Evolutionary conservation across 2,113 vertebrate genomes (phyloP), one percentile per base, ranked within the genome.

Genomic region (Phaethon lepturus): DNA sequence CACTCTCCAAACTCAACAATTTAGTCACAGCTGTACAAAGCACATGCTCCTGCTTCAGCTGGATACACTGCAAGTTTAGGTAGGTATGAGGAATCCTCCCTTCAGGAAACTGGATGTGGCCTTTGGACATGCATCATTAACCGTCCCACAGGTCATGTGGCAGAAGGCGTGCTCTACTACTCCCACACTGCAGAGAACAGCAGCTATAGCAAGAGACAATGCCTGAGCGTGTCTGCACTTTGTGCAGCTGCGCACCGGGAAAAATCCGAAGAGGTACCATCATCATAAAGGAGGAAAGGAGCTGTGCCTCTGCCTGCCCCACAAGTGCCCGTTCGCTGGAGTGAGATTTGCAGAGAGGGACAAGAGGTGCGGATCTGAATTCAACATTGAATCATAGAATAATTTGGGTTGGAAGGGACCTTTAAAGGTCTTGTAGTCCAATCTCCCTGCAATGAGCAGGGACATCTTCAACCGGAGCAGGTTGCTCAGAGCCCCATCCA

Each of bases 211-310:
- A 3, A 80, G 40, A 0, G 0, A 62, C 31, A 63, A 23, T 1
- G 0, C 25, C 33, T 7, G 6, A 40, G 28, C 0, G 0, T 9
- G 38, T 26, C 40, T 59, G 44, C 1, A 1, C 19, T 78, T 63
- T 44, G 66, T 55, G 44, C 7, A 26, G 17, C 12, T 82, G 38
- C 52, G 18, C 22, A 12, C 47, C 1, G 8, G 44, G 19, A 92
- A 55, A 38, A 28, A 63, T 38, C 28, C 20, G 14, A 11, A 77
- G 68, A 29, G 7, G 10, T 28, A 69, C 31, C 5, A 5, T 10
- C 42, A 33, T 16, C 38, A n/a, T 69, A 24, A 81, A 67, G 47
- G 60, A 59, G 63, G 26, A 5, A 84, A 86, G 38, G 7, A 69
- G 13, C 60, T 35, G 20, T 59, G 45, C 17, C 23, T 82, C 62